These are phyloP conservation scores for Cheilosia variabilis DNA, from an alignment of 2,888 invertebrate species.

Conservation along the genomic window DNA sequence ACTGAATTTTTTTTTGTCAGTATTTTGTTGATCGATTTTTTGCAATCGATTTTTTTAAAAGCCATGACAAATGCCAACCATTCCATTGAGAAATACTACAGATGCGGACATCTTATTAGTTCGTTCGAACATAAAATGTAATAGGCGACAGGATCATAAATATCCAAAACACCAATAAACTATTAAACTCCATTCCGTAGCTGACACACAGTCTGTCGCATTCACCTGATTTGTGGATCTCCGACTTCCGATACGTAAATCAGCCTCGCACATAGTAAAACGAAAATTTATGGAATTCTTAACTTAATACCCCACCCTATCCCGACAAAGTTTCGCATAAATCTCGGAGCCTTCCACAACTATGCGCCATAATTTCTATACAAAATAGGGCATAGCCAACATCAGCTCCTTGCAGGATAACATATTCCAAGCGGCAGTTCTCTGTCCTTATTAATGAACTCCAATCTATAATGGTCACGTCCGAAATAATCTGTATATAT, in stretches of 20 bases:
- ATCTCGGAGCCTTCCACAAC: background rate
- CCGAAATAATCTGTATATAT: conserved; percentile 50
- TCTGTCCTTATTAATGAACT: conserved; percentile 61
- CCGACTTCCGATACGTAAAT: background rate
- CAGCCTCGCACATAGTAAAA: background rate
- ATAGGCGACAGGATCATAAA: no score
- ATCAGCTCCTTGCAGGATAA: conserved; percentile 9
- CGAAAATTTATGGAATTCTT: background rate
- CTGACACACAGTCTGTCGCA: no score
- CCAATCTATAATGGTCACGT: conserved; percentile 64
- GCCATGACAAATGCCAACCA: no score
- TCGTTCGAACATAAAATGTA: no score
- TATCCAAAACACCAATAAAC: no score
- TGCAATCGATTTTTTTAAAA: no score
- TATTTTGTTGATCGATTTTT: no score
- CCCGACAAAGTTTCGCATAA: background rate
- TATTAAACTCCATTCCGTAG: no score
- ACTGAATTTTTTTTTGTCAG: no score
- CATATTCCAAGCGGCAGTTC: conserved; percentile 32
- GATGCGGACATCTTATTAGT: no score
- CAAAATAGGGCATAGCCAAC: conserved; percentile 4
- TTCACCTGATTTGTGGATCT: no score
- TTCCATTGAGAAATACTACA: no score
- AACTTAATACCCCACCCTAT: background rate
- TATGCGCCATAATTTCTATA: background rate